Base-by-base conservation (phyloP, 2,113 vertebrate species). In the Pipra filicauda region DNA sequence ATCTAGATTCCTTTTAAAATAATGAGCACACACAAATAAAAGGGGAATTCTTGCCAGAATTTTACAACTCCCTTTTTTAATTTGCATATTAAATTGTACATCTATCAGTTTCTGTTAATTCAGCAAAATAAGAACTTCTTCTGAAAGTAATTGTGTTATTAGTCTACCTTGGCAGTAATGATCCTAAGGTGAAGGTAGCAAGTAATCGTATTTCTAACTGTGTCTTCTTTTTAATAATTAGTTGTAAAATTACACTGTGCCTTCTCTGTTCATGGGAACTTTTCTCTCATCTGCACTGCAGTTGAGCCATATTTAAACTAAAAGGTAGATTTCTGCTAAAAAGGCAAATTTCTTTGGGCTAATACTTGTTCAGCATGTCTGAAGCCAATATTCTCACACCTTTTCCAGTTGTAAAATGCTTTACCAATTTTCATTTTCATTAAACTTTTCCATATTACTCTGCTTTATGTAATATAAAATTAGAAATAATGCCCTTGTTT, bases 21-120 rank as follows among this genome's bases (percentile, higher is more conserved):
- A 93, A 85, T 93, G 82, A 96, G 57, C 64, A 46, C 58, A 67
- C 58, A 79, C 69, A 90, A 96, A 88, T 87, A 95, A 92, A 96
- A 82, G 30, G 15, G 28, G 22, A 93, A 79, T 78, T 87, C 57
- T 74, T 94, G 78, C 77, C 88, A 95, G 70, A 74, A 82, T 83
- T 94, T 76, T 70, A 54, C 44, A 85, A 41, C n/a, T 35, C 61
- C 37, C 44, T 58, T 87, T 96, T 93, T 72, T 69, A 95, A 89
- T 96, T 96, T 95, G 44, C 92, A 94, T 95, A 85, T 95, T 96
- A 82, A 96, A 94, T 97, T 94, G 67, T 83, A 73, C 83, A 85
- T 94, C 85, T 49, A 79, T 65, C 51, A 52, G 79, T 87, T 96
- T 86, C 78, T 96, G 92, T 91, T 93, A 91, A 95, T 94, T 97